These are phyloP conservation scores for Chlorodrepanis virens DNA, from an alignment of 2,113 vertebrate genomes.

Conservation along the genomic window DNA sequence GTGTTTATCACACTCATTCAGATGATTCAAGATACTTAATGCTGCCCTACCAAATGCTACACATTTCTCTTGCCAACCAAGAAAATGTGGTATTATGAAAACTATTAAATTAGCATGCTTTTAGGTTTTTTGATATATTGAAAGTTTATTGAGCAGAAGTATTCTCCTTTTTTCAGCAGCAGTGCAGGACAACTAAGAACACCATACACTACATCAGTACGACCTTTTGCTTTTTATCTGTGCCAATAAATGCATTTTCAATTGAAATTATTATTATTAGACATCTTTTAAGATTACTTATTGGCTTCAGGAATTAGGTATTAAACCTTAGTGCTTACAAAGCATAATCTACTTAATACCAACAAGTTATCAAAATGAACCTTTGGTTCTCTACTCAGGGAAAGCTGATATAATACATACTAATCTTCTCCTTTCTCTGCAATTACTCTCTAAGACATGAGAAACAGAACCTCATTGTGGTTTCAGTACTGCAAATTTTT, in stretches of 20 bases:
- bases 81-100: neutral
- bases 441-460: neutral
- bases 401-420: slow-evolving; percentile 13
- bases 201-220: neutral
- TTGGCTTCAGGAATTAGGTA: neutral
- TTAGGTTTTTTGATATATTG: neutral
- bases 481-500: neutral
- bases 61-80: slow-evolving; percentile 11
- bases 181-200: neutral
- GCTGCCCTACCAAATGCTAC: slow-evolving; percentile 53
- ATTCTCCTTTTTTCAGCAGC: neutral
- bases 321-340: slow-evolving; percentile 13
- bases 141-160: neutral
- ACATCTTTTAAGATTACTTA: neutral
- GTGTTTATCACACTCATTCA: slow-evolving; percentile 3
- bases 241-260: neutral
- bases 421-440: slow-evolving; percentile 2
- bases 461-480: neutral
- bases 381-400: neutral
- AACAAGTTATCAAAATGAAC: slow-evolving; percentile 1
- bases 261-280: neutral
- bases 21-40: slow-evolving; percentile 55
- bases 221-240: neutral
- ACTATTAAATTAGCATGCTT: slow-evolving; percentile 2
- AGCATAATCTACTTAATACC: slow-evolving; percentile 6